phyloP scores from a whole-genome alignment of 2,888 invertebrate genomes.

The Macaria liturata region DNA sequence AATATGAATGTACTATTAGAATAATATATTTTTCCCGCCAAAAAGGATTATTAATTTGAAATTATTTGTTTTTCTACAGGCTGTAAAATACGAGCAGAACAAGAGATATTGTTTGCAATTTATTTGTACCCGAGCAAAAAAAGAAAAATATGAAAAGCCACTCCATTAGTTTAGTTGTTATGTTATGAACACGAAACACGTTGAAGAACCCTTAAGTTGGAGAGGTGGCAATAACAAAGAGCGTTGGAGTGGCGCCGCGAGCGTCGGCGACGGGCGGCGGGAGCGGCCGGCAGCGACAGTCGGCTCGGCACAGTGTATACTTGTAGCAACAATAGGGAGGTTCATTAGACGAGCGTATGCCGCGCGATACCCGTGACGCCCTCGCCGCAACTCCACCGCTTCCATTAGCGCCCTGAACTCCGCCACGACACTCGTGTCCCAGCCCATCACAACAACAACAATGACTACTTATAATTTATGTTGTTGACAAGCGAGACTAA shows the following conservation, averaged over 20 bases:
- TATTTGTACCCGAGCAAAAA: not conserved
- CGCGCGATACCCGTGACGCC: conserved; percentile 75
- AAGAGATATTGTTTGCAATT: no score
- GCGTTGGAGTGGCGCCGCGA: conserved; percentile 53
- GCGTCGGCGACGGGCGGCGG: conserved; percentile 48
- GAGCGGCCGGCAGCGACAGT: conserved; percentile 47
- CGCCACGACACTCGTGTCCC: conserved; percentile 68
- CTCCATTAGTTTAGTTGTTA: conserved; percentile 16
- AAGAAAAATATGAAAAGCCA: conserved; percentile 2
- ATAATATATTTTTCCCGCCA: no score
- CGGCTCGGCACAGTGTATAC: conserved; percentile 70
- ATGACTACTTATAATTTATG: conserved; percentile 76
- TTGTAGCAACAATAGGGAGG: conserved; percentile 73
- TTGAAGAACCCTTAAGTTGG: conserved; percentile 30
- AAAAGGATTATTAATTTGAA: no score
- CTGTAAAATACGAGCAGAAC: no score
- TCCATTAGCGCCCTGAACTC: conserved; percentile 71
- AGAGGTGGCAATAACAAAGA: conserved; percentile 51
- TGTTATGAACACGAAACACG: conserved; percentile 11
- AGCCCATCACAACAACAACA: conserved; percentile 70
- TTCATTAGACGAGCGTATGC: conserved; percentile 78
- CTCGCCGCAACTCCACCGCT: conserved; percentile 46
- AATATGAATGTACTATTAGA: no score
- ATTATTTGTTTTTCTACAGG: no score
- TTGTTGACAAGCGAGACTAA: conserved; percentile 74